phyloP scores from a whole-genome alignment of 2,113 vertebrate species.

The Aviceda subcristata region DNA sequence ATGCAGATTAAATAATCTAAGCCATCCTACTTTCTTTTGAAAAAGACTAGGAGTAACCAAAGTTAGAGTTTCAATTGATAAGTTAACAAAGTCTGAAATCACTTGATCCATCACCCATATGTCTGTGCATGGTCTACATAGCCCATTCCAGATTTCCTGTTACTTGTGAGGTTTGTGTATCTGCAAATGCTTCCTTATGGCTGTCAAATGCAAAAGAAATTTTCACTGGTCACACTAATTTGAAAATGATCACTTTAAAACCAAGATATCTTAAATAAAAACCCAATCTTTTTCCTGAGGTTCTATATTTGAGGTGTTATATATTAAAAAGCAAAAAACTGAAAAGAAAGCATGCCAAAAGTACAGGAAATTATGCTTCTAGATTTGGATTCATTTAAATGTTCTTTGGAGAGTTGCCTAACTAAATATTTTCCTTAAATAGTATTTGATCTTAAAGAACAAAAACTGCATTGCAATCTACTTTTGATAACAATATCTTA shows the following conservation, averaged over 20 bases:
- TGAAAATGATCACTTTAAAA: neutral
- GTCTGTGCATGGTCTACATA: neutral
- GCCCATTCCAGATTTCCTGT: neutral
- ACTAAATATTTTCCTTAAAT: neutral
- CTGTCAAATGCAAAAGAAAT: neutral
- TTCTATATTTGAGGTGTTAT: neutral
- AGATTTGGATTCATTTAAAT: neutral
- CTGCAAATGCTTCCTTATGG: neutral
- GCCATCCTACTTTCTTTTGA: neutral
- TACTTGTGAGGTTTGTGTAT: neutral
- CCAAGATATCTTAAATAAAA: neutral
- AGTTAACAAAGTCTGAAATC: neutral
- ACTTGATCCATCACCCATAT: neutral
- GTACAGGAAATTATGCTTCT: neutral
- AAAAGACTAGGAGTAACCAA: neutral
- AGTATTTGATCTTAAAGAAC: neutral
- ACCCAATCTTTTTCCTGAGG: neutral
- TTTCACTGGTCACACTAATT: neutral
- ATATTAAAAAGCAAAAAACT: neutral
- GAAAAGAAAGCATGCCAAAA: neutral
- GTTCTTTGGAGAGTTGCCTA: neutral
- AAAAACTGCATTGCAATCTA: neutral
- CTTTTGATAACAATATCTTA: neutral
- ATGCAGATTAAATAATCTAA: neutral
- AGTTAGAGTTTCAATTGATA: neutral